Evolutionary conservation across 2,888 invertebrate genomes (phyloP).

Genomic region (Schrankia costaestrigalis): DNA sequence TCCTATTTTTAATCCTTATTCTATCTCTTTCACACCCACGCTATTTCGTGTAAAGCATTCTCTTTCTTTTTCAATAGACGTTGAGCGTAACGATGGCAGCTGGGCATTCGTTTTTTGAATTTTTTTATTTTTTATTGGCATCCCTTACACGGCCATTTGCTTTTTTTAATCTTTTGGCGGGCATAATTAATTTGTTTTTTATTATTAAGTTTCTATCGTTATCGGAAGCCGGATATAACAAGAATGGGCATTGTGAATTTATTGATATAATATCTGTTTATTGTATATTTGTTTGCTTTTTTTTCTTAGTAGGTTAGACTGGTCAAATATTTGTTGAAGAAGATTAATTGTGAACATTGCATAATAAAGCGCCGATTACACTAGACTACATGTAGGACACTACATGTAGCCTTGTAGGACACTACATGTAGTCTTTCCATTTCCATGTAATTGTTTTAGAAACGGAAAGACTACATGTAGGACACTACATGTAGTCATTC

Average conservation of each 20-base stretch:
- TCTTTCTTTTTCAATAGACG: constrained; percentile 49
- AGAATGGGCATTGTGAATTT: constrained; percentile 21
- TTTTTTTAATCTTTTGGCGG: constrained; percentile 65
- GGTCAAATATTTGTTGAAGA: too few species aligned
- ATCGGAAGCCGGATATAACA: constrained; percentile 33
- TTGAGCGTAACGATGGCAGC: constrained; percentile 70
- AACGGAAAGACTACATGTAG: too few species aligned
- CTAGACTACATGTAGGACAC: too few species aligned
- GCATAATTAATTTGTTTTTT: constrained; percentile 28
- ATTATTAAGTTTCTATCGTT: constrained; percentile 10
- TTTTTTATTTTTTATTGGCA: constrained; percentile 62
- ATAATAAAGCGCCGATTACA: too few species aligned
- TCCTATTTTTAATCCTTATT: constrained; percentile 59
- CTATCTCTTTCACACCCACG: constrained; percentile 46
- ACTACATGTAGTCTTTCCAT: too few species aligned
- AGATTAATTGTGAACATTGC: too few species aligned
- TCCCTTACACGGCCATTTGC: constrained; percentile 69
- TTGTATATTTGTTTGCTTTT: background rate
- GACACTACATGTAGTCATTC: too few species aligned
- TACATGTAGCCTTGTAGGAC: too few species aligned
- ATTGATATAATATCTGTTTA: constrained; percentile 29
- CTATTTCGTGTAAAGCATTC: constrained; percentile 26
- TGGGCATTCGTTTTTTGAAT: constrained; percentile 66
- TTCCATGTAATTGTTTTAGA: too few species aligned
- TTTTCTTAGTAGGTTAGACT: background rate